Evolutionary conservation across 2,113 vertebrate genomes (phyloP), one percentile per base, ranked within the genome.

Genomic region (Hydrochoerus hydrochaeris): DNA sequence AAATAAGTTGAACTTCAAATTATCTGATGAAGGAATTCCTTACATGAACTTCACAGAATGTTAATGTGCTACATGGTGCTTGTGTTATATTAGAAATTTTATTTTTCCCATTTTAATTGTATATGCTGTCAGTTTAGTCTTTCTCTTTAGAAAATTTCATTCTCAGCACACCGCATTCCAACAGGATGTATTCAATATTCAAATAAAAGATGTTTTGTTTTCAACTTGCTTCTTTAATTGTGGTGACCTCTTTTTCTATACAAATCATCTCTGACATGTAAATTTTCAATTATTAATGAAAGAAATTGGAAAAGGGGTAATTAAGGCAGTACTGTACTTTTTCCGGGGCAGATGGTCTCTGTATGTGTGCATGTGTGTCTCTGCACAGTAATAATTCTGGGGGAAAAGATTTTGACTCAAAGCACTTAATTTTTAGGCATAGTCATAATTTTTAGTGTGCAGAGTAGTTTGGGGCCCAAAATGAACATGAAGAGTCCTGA

Each of bases 161-260:
- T 46, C 20, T 93, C 2, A n/a, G 63, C 14, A 63, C 2, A 30
- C 35, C 69, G 16, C 78, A 5, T 85, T 24, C 35, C 60, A 54
- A 80, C 22, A 78, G 38, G 78, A 88, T 75, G 17, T 85, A 75
- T 62, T 87, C 62, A 58, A 9, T 95, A 78, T 95, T 89, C 86
- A 94, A 96, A 97, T 97, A 95, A 98, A 97, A 95, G 85, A 49
- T 32, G 24, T 46, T 94, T 82, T 85, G 41, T 78, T 92, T 91
- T 93, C 86, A 96, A 77, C 11, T 24, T 35, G 7, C 63, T 80
- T 88, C n/a, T 94, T 41, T 71, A 30, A 30, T 96, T 87, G 85
- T 89, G 41, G n/a, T 91, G 30, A 83, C 73, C 58, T 94, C 20
- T 90, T 41, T 91, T 2, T 63, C 52, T 88, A n/a, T 13, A 32